A percentile compares a stretch with the other conserved stretches of the same genome.
Evolutionary conservation across 2,888 invertebrate genomes (phyloP).

Genomic region (Chymomyza caudatula): DNA sequence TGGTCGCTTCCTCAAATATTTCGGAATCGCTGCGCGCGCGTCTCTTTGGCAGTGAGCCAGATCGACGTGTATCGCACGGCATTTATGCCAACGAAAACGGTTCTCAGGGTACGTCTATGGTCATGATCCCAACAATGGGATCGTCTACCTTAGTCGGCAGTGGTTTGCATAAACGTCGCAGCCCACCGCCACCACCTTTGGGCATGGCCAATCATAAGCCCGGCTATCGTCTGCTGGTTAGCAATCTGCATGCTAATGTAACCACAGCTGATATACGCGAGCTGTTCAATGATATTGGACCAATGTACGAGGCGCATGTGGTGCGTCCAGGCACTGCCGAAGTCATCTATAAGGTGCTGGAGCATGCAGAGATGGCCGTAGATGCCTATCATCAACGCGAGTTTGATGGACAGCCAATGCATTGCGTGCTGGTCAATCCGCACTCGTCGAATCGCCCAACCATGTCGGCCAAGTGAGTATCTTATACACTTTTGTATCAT

Average conservation of each 20-base stretch:
- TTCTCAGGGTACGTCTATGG: neutral
- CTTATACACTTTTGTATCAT: neutral
- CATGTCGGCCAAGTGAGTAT: constrained; percentile 71
- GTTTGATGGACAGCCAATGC: constrained; percentile 95
- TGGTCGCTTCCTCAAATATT: constrained; percentile 72
- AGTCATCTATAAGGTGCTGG: constrained; percentile 90
- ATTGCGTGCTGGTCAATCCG: constrained; percentile 90
- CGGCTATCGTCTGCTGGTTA: constrained; percentile 92
- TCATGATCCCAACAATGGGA: constrained; percentile 16
- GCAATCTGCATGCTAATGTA: constrained; percentile 91
- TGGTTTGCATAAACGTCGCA: constrained; percentile 24
- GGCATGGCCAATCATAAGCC: constrained; percentile 49
- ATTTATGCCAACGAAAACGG: constrained; percentile 75
- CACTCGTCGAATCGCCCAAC: constrained; percentile 82
- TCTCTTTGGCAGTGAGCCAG: constrained; percentile 72
- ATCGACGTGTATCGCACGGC: constrained; percentile 76
- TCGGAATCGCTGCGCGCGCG: constrained; percentile 76
- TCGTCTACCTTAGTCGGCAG: neutral
- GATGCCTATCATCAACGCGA: constrained; percentile 96
- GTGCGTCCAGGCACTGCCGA: constrained; percentile 93
- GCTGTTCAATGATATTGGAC: constrained; percentile 94
- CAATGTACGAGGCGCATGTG: constrained; percentile 88
- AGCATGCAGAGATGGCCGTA: constrained; percentile 93
- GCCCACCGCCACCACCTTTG: constrained; percentile 40
- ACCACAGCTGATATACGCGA: constrained; percentile 95